Evolutionary conservation across 2,888 invertebrate genomes (phyloP).

Genomic region (Poecilobothrus nobilitatus): DNA sequence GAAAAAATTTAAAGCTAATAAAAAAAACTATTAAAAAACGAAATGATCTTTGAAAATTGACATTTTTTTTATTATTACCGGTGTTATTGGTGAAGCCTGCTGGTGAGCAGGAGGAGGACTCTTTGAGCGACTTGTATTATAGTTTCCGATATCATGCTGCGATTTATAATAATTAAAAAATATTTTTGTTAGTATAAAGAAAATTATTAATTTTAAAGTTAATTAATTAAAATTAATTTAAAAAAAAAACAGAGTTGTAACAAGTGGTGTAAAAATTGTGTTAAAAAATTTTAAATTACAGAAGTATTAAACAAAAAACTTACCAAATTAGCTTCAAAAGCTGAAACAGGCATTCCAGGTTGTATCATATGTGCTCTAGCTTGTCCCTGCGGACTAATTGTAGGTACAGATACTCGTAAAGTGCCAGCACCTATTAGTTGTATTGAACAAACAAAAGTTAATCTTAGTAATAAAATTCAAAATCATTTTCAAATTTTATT

Average conservation of each 20-base stretch:
- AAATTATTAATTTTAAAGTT: slow-evolving; percentile 12
- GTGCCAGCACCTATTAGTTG: slow-evolving; percentile 42
- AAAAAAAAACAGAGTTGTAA: no score
- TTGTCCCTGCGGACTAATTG: slow-evolving; percentile 54
- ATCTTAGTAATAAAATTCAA: neutral
- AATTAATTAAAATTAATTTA: no score
- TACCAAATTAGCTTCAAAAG: slow-evolving; percentile 63
- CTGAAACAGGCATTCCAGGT: slow-evolving; percentile 51
- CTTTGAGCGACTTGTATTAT: slow-evolving; percentile 47
- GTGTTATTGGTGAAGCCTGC: slow-evolving; percentile 63
- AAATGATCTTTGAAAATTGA: neutral
- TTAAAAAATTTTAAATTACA: no score
- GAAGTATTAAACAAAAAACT: slow-evolving; percentile 38
- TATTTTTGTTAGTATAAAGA: slow-evolving; percentile 18
- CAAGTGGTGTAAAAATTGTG: no score
- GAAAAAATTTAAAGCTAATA: no score
- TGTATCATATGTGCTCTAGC: slow-evolving; percentile 48
- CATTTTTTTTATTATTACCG: slow-evolving; percentile 46
- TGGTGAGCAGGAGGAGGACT: slow-evolving; percentile 81
- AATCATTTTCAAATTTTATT: neutral
- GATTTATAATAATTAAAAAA: slow-evolving; percentile 29
- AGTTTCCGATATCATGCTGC: slow-evolving; percentile 52
- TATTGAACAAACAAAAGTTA: neutral
- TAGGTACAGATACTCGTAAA: slow-evolving; percentile 51
- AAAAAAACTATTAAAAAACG: neutral